Conservation (phyloP, 2,797 vertebrate species). For the Sebastes itinus region DNA sequence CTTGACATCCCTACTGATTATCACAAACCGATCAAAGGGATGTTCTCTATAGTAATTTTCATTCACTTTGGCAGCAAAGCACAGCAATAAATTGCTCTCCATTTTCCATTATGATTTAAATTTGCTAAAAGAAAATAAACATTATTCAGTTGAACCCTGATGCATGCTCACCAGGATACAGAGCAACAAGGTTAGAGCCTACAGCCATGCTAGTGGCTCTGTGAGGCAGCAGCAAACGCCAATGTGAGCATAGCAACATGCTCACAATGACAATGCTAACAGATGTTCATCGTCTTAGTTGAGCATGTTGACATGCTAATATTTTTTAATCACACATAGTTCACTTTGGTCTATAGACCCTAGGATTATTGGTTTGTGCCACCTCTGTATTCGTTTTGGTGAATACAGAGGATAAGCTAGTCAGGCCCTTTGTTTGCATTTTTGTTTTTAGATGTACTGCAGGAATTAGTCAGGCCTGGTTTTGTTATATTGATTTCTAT, state of each 20-base stretch:
- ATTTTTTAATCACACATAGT: neutral
- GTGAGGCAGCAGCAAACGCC: too few relatives aligned
- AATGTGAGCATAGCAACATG: too few relatives aligned
- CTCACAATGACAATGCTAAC: too few relatives aligned
- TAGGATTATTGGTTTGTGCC: neutral
- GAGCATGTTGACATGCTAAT: too few relatives aligned
- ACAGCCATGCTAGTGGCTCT: neutral
- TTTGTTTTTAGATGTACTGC: neutral
- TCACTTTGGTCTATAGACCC: neutral
- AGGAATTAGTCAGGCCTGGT: neutral
- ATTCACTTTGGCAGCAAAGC: neutral
- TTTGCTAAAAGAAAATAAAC: neutral
- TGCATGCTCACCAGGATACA: neutral
- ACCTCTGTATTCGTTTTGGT: neutral
- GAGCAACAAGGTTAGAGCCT: neutral
- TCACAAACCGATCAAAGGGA: neutral
- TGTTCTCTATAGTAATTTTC: neutral
- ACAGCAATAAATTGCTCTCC: neutral
- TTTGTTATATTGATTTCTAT: neutral
- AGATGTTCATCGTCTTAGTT: too few relatives aligned
- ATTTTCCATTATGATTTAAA: neutral
- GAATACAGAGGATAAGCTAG: neutral
- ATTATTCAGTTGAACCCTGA: neutral
- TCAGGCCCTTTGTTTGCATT: neutral
- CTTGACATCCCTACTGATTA: neutral